Base-by-base conservation (phyloP, 2,888 invertebrate species). In the Acheta domesticus region DNA sequence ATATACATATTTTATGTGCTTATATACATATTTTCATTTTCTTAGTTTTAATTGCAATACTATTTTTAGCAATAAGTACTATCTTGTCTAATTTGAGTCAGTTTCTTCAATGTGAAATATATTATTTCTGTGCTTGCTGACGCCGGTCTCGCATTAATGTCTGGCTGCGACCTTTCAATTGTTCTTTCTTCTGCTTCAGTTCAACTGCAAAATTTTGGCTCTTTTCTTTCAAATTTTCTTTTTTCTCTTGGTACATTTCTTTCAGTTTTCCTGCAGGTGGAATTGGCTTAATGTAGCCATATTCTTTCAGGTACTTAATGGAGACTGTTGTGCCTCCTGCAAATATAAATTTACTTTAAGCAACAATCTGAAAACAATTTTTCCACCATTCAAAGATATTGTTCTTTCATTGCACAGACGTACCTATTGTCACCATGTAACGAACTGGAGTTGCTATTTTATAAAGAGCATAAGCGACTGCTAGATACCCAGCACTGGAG, bases 351-450 rank as follows among this genome's bases (percentile, higher is more conserved):
- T 36, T 36, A 36, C 11, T 36, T 36, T 36, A 36, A 23, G 23
- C 23, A 0, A 23, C 4, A 23, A 62, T 4, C 19, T 4, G 2
- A 62, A 62, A 8, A n/a, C 62, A 2, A 62, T 19, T 62, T 62
- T 12, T 1, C n/a, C n/a, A 62, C 16, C n/a, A 14, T 62, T 12
- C 62, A 19, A n/a, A 62, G n/a, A 14, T 16, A 19, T 62, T n/a
- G n/a, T 19, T 23, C 23, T 23, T 19, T 62, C 0, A 19, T 62
- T 4, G 12, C 14, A 62, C 16, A 12, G n/a, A 62, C 14, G 14
- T 89, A 93, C 94, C 96, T 85, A 98, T 86, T 77, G 98, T 98
- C 1, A 97, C 93, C n/a, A 96, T 93, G 87, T 98, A 98, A 83
- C 98, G 89, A 19, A 94, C 87, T 4, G 98, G 98, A 12, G 97